phyloP scores from a whole-genome alignment of 1,140 invertebrate genomes.

The Drosophila nigrodunni region DNA sequence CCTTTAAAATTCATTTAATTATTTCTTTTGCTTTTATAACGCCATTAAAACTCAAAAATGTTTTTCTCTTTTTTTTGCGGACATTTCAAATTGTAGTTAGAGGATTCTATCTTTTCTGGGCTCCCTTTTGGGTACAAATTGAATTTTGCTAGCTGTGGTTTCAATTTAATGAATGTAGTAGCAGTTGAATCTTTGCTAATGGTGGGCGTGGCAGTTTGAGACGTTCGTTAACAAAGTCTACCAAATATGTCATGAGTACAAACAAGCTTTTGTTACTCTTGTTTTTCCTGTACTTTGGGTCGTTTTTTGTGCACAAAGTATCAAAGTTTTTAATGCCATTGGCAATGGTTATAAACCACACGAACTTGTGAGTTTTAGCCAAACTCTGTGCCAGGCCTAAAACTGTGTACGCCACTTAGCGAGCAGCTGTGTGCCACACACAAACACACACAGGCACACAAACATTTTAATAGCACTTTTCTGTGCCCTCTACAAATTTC shows the following conservation, averaged over 20 bases:
- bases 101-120: slow-evolving; percentile 17
- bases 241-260: slow-evolving; percentile 35
- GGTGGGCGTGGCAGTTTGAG: slow-evolving; percentile 42
- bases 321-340: slow-evolving; percentile 68
- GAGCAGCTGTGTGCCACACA: slow-evolving; percentile 50
- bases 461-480: slow-evolving; percentile 25
- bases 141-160: slow-evolving; percentile 69
- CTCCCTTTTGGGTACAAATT: slow-evolving; percentile 74
- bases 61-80: slow-evolving; percentile 6
- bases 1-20: too few species aligned
- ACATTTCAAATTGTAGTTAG: slow-evolving; percentile 3
- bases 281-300: slow-evolving; percentile 17
- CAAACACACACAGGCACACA: neutral
- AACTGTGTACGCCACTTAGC: slow-evolving; percentile 58
- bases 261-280: neutral
- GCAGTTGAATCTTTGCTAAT: slow-evolving; percentile 6
- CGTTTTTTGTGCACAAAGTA: slow-evolving; percentile 41
- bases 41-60: slow-evolving; percentile 9
- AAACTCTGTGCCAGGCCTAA: slow-evolving; percentile 27
- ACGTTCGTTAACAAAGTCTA: slow-evolving; percentile 22
- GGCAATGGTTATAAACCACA: slow-evolving; percentile 51
- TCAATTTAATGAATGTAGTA: slow-evolving; percentile 59
- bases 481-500: slow-evolving; percentile 57
- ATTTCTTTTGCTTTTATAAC: too few species aligned
- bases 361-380: slow-evolving; percentile 1